phyloP scores from a whole-genome alignment of 2,113 vertebrate species.

The Zosterops borbonicus region DNA sequence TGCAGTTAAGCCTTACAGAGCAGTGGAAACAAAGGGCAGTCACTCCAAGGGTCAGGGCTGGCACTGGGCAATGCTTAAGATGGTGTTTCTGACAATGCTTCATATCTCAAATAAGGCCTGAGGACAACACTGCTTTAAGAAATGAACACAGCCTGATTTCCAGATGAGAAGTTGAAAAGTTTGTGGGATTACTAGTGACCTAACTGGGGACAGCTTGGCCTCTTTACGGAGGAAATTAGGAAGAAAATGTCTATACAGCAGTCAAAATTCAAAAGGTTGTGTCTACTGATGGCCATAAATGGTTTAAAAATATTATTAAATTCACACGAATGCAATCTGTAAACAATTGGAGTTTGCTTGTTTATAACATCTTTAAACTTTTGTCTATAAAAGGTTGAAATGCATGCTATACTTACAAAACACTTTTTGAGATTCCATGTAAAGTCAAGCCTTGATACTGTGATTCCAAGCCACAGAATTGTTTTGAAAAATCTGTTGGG shows the following conservation, averaged over 20 bases:
- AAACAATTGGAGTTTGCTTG: neutral
- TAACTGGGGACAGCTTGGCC: neutral
- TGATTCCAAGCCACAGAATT: neutral
- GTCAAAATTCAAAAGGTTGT: neutral
- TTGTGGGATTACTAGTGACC: neutral
- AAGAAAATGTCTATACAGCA: neutral
- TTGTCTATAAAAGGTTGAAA: neutral
- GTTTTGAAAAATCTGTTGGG: neutral
- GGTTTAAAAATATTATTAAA: neutral
- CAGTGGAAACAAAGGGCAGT: neutral
- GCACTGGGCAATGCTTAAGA: neutral
- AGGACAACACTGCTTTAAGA: neutral
- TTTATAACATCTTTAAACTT: neutral
- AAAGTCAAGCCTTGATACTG: neutral
- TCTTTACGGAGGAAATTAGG: neutral
- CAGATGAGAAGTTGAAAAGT: neutral
- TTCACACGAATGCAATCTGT: neutral
- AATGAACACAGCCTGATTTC: neutral
- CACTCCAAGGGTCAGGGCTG: neutral
- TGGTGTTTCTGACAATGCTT: neutral
- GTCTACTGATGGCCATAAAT: neutral
- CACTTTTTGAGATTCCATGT: neutral
- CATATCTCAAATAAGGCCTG: neutral
- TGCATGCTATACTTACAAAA: neutral
- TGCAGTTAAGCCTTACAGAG: neutral